phyloP scores from a whole-genome alignment of 2,888 invertebrate genomes.

The Lysandra coridon region DNA sequence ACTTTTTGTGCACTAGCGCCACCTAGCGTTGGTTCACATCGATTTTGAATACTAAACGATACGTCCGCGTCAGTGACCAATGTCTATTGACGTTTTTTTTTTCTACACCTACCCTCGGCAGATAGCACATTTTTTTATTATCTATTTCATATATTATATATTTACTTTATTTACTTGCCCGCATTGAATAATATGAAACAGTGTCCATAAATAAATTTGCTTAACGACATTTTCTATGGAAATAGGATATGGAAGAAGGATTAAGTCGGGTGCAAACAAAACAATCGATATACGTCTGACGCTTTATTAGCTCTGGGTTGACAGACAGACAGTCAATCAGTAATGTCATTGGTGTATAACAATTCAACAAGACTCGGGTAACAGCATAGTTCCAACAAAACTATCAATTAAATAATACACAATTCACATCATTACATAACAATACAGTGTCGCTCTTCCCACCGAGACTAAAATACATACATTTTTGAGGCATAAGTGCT shows the following conservation, averaged over 20 bases:
- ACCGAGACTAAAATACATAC: neutral
- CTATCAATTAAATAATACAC: slow-evolving; percentile 70
- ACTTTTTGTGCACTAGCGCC: no score
- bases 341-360: slow-evolving; percentile 76
- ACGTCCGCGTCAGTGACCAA: no score
- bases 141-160: no score
- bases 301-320: slow-evolving; percentile 78
- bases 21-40: no score
- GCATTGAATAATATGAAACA: no score
- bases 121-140: no score
- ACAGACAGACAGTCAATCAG: slow-evolving; percentile 77
- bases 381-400: slow-evolving; percentile 78
- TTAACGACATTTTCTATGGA: no score
- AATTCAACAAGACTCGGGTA: slow-evolving; percentile 80
- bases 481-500: neutral
- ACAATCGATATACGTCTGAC: slow-evolving; percentile 72
- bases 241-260: neutral
- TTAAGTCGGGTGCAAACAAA: slow-evolving; percentile 50
- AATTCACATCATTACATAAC: slow-evolving; percentile 63
- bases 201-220: no score
- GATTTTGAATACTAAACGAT: no score
- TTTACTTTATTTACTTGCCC: no score
- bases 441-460: slow-evolving; percentile 42
- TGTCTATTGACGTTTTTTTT: no score
- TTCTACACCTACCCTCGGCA: no score